A percentile compares a stretch with the other conserved stretches of the same genome.
phyloP scores from a whole-genome alignment of 2,888 invertebrate species.

The Conomelus anceps region DNA sequence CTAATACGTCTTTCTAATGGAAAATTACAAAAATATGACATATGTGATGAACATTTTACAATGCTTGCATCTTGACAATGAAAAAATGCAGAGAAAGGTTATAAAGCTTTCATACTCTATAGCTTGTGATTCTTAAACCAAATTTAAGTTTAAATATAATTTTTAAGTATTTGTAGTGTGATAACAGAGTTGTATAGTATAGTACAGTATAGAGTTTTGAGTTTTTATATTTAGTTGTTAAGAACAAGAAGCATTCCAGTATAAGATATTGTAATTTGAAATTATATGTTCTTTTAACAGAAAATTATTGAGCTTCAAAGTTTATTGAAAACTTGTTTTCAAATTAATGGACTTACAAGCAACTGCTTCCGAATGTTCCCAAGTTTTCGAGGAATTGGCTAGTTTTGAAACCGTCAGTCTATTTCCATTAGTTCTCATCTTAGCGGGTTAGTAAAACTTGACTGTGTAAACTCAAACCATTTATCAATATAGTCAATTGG shows the following conservation, averaged over 20 bases:
- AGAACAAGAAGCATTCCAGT: not conserved
- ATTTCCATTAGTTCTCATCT: no score
- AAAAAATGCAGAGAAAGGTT: not conserved
- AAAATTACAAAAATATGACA: no score
- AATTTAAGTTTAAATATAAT: not conserved
- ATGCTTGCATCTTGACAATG: no score
- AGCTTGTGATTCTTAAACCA: not conserved
- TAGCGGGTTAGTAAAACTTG: no score
- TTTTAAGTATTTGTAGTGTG: not conserved
- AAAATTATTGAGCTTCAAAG: not conserved
- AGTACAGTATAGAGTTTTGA: no score
- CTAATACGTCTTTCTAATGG: no score
- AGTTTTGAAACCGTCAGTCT: no score
- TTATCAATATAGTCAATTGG: no score
- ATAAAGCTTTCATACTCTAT: not conserved
- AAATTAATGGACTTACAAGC: no score
- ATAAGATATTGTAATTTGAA: not conserved
- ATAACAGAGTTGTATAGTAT: not conserved
- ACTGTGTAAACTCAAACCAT: no score
- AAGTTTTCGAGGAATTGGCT: no score
- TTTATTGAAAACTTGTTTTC: not conserved
- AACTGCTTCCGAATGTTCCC: no score
- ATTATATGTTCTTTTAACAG: not conserved
- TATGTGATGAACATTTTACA: not conserved
- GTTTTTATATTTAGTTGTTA: not conserved